A percentile compares a stretch with the other conserved stretches of the same genome.
These are phyloP conservation scores for Tethea ocularis DNA, from an alignment of 2,888 invertebrate genomes.

Conservation along the genomic window DNA sequence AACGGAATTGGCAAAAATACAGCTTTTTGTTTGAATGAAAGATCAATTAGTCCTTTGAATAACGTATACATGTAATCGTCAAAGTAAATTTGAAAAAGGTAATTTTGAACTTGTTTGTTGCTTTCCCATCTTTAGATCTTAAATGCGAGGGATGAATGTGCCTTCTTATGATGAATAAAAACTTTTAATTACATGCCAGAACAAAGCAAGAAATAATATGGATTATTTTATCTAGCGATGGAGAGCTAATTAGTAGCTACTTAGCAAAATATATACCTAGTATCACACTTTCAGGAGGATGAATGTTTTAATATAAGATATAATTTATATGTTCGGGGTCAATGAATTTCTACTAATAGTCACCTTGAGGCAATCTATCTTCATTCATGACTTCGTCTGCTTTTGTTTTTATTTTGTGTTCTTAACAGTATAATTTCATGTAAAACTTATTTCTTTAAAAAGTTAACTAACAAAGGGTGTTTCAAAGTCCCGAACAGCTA, in stretches of 20 bases:
- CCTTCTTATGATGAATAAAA: no score
- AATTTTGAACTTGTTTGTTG: no score
- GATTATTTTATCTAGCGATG: no score
- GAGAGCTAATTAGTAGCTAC: no score
- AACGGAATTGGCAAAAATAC: background rate
- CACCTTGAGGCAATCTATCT: background rate
- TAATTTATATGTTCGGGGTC: background rate
- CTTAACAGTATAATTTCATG: conserved; percentile 24
- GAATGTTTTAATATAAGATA: background rate
- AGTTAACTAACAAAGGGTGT: conserved; percentile 18
- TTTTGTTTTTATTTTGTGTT: conserved; percentile 15
- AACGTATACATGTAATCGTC: no score
- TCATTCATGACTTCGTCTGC: conserved; percentile 2
- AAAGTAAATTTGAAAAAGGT: no score
- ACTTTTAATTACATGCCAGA: no score
- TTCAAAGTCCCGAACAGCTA: background rate
- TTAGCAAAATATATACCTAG: no score
- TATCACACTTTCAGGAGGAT: background rate
- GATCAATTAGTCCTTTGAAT: background rate
- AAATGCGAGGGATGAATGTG: no score
- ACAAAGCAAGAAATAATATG: no score
- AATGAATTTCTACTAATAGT: background rate
- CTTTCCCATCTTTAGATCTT: no score
- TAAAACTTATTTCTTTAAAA: conserved; percentile 31
- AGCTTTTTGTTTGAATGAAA: background rate